These are phyloP conservation scores for Actias luna DNA, from an alignment of 2,888 invertebrate genomes.

Conservation along the genomic window DNA sequence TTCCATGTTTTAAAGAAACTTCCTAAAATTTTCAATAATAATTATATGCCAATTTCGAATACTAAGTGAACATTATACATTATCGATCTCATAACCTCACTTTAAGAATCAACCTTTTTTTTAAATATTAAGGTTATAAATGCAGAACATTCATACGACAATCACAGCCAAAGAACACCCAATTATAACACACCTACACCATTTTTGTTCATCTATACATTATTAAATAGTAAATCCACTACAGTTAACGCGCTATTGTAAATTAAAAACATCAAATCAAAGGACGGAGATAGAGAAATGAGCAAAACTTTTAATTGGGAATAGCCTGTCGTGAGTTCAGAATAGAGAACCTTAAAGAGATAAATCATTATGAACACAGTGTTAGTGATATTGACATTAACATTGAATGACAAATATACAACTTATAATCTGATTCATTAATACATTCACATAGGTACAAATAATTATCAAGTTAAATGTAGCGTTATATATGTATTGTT, in stretches of 20 bases:
- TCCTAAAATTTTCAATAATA: too few relatives aligned
- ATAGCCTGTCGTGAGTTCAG: not conserved
- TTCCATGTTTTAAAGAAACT: too few relatives aligned
- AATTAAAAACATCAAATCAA: conserved; percentile 37
- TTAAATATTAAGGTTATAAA: not conserved
- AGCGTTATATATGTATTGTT: not conserved
- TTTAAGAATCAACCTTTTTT: not conserved
- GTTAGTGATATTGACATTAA: conserved; percentile 46
- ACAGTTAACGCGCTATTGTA: conserved; percentile 5
- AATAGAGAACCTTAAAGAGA: conserved; percentile 29
- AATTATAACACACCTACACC: not conserved
- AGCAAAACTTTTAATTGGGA: conserved; percentile 53
- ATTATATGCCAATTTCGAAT: too few relatives aligned
- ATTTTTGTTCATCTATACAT: not conserved
- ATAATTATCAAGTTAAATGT: not conserved
- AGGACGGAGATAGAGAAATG: conserved; percentile 71
- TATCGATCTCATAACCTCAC: not conserved
- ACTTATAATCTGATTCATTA: conserved; percentile 20
- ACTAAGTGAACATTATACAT: not conserved
- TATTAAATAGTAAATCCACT: not conserved
- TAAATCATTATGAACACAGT: conserved; percentile 52
- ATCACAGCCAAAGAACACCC: conserved; percentile 10
- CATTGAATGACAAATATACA: conserved; percentile 4
- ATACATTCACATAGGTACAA: conserved; percentile 23
- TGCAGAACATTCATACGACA: not conserved